Evolutionary conservation across 1,140 invertebrate genomes (phyloP), one percentile per base, ranked within the genome.

Genomic region (Phthorimaea operculella): DNA sequence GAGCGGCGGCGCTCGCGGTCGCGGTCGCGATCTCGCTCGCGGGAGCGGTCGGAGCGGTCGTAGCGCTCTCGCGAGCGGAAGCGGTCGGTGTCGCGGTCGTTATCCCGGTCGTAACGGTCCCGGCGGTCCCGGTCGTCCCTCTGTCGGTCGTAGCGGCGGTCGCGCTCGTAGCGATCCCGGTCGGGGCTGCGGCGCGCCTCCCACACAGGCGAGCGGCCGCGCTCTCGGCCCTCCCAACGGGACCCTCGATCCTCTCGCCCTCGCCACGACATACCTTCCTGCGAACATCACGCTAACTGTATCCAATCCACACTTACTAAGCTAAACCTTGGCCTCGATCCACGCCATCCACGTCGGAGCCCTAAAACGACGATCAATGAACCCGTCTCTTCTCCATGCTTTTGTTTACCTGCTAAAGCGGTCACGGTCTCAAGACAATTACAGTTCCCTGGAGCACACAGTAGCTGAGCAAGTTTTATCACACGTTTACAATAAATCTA

Each of bases 251-350:
- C 81, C 50, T 81, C 76, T 17, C 79, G 66, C 44, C 69, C 69
- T 28, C 80, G 71, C 79, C 81, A 80, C 65, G 79, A 84, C 81
- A 84, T 84, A 60, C 65, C 61, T 52, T 65, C 76, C 80, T 84
- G 80, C 60, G 77, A 84, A 84, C 74, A 83, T 74, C 76, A 68
- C 48, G 48, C 48, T 33, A 10, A 33, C 15, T 50, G 21, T 33
- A 33, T 11, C 48, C n/a, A 10, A n/a, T 12, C 36, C 36, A 39
- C n/a, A 28, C 21, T 28, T 28, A 28, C 21, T 28, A 28, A 28
- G 21, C 21, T 28, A 28, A 28, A 28, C 21, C 21, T 28, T 28
- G 21, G 21, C 21, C 21, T 28, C 21, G 6, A 6, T 28, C 21
- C 21, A 28, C 21, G 21, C n/a, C 36, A n/a, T 12, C 36, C 36